Conservation (phyloP, 1,140 invertebrate species). For the Elymnias hypermnestra region DNA sequence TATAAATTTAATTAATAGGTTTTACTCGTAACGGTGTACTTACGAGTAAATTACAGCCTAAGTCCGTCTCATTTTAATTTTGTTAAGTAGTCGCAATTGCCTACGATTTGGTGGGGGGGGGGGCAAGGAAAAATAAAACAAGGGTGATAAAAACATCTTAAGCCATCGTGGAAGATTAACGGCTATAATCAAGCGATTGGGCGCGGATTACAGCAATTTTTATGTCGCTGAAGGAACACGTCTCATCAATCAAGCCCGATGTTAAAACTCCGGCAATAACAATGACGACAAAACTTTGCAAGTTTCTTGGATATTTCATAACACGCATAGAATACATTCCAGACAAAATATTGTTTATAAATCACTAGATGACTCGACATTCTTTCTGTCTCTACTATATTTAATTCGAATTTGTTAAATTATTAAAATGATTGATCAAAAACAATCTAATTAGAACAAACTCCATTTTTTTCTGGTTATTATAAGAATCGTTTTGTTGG, state of each 20-base stretch:
- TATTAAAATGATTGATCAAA: no score
- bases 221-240: slow-evolving; percentile 47
- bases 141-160: slow-evolving; percentile 42
- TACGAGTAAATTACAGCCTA: slow-evolving; percentile 5
- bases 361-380: no score
- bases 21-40: no score
- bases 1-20: no score
- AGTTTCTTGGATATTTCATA: slow-evolving; percentile 21
- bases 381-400: no score
- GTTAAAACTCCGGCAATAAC: slow-evolving; percentile 53
- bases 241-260: slow-evolving; percentile 51
- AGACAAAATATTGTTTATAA: no score
- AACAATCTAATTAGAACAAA: no score
- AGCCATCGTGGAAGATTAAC: slow-evolving; percentile 46
- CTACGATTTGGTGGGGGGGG: slow-evolving; percentile 51
- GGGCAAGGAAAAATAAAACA: slow-evolving; percentile 64
- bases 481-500: no score
- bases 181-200: slow-evolving; percentile 68
- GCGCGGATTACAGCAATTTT: slow-evolving; percentile 63
- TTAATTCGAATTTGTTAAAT: no score
- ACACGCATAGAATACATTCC: slow-evolving; percentile 22
- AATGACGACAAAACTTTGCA: slow-evolving; percentile 35
- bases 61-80: slow-evolving; percentile 50
- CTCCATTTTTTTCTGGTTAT: no score
- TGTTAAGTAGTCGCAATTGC: slow-evolving; percentile 58